Percentiles rank a stretch among this genome's conserved stretches.
Conservation (phyloP, 1,140 invertebrate genomes). For the Onthophagus taurus region DNA sequence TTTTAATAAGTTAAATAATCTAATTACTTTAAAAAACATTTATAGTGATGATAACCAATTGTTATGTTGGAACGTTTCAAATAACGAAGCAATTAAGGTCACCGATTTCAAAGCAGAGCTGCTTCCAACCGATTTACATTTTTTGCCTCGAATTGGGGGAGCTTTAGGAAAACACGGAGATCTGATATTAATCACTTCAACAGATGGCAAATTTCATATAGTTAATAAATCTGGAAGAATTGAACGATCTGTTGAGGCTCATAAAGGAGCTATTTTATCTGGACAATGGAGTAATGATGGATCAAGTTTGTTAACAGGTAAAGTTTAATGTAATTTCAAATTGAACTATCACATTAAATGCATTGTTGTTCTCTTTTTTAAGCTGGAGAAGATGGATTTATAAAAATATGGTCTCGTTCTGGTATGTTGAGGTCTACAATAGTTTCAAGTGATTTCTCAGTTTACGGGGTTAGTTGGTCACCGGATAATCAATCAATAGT, state of each 20-base stretch:
- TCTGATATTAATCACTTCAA: conserved; percentile 75
- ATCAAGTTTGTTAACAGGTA: conserved; percentile 78
- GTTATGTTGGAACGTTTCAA: conserved; percentile 78
- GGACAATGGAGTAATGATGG: conserved; percentile 90
- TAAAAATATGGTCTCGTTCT: conserved; percentile 95
- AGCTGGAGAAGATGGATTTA: conserved; percentile 92
- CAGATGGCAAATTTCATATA: conserved; percentile 89
- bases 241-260: conserved; percentile 87
- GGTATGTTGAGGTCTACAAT: conserved; percentile 90
- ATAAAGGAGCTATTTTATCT: conserved; percentile 80
- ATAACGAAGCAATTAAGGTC: conserved; percentile 64
- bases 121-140: conserved; percentile 83
- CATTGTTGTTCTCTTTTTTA: conserved; percentile 5
- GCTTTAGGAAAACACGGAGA: conserved; percentile 62
- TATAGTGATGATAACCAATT: conserved; percentile 84
- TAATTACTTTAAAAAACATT: conserved; percentile 15
- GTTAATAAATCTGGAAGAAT: conserved; percentile 80
- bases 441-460: conserved; percentile 65
- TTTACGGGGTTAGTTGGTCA: conserved; percentile 82
- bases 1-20: conserved; percentile 1
- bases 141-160: conserved; percentile 47
- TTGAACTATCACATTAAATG: background rate
- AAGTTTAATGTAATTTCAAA: conserved; percentile 5
- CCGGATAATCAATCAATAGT: conserved; percentile 75
- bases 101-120: conserved; percentile 72